phyloP scores from a whole-genome alignment of 2,888 invertebrate genomes.

The Agriopis leucophaearia region DNA sequence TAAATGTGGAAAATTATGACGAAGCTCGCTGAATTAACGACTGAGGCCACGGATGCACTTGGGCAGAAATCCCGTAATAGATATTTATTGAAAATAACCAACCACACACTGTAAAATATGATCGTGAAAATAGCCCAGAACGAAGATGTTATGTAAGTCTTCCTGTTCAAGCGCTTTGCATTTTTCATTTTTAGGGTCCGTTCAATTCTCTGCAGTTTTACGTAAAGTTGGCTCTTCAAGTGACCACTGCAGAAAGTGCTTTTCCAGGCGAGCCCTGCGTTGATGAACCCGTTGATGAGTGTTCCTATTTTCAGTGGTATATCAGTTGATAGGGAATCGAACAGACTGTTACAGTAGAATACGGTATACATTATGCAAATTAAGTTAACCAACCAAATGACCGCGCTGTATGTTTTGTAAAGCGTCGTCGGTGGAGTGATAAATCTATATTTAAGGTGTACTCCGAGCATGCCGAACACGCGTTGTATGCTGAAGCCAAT shows the following conservation, averaged over 20 bases:
- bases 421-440: constrained; percentile 55
- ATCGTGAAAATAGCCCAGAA: constrained; percentile 24
- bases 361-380: constrained; percentile 46
- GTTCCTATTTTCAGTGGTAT: constrained; percentile 55
- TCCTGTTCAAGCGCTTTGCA: constrained; percentile 50
- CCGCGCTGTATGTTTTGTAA: constrained; percentile 56
- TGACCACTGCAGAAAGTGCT: constrained; percentile 51
- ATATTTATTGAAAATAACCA: constrained; percentile 48
- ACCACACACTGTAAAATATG: constrained; percentile 39
- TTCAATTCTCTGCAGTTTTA: constrained; percentile 70
- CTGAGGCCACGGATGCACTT: constrained; percentile 45
- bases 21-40: constrained; percentile 49
- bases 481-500: constrained; percentile 57
- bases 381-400: constrained; percentile 54
- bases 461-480: constrained; percentile 61
- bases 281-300: constrained; percentile 50
- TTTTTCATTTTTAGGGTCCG: constrained; percentile 56
- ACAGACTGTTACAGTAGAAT: constrained; percentile 48
- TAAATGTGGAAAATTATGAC: constrained; percentile 56
- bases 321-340: constrained; percentile 49
- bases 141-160: constrained; percentile 41
- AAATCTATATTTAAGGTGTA: constrained; percentile 63
- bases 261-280: constrained; percentile 50
- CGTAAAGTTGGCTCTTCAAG: constrained; percentile 59
- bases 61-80: constrained; percentile 51